Evolutionary conservation across 2,888 invertebrate genomes (phyloP).

Genomic region (Scotopteryx bipunctaria): DNA sequence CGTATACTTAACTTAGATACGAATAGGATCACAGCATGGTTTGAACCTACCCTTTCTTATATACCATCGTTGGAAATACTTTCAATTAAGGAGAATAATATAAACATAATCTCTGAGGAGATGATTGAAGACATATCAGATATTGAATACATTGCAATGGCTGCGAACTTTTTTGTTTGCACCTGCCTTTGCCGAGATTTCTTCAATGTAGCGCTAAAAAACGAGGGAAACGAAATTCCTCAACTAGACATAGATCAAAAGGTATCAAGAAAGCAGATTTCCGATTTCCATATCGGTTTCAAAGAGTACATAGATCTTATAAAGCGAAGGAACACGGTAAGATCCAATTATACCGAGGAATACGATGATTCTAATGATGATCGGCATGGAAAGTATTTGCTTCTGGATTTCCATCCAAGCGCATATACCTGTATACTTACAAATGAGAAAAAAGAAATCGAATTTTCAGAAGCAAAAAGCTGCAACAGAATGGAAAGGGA

Average conservation of each 20-base stretch:
- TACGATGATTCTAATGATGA: conserved; percentile 32
- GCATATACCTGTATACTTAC: conserved; percentile 53
- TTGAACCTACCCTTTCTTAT: conserved; percentile 57
- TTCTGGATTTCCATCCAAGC: conserved; percentile 52
- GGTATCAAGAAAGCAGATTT: neutral
- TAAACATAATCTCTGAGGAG: conserved; percentile 79
- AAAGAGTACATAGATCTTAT: conserved; percentile 48
- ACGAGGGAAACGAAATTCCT: conserved; percentile 31
- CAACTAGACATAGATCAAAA: neutral
- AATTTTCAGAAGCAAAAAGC: conserved; percentile 40
- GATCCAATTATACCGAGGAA: conserved; percentile 32
- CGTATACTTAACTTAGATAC: conserved; percentile 75
- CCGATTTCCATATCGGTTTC: conserved; percentile 48
- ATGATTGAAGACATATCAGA: conserved; percentile 82
- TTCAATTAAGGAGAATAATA: conserved; percentile 77
- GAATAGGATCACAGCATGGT: conserved; percentile 84
- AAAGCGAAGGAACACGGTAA: conserved; percentile 39
- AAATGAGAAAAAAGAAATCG: conserved; percentile 40
- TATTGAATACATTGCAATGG: conserved; percentile 75
- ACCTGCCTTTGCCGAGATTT: conserved; percentile 82
- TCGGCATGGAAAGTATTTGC: conserved; percentile 45
- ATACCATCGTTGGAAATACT: conserved; percentile 70
- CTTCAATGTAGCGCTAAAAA: conserved; percentile 60
- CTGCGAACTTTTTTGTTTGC: conserved; percentile 84
- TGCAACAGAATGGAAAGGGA: conserved; percentile 47